A percentile compares a stretch with the other conserved stretches of the same genome.
These are phyloP conservation scores for Idaea aversata DNA, from an alignment of 2,888 invertebrate species.

Conservation along the genomic window DNA sequence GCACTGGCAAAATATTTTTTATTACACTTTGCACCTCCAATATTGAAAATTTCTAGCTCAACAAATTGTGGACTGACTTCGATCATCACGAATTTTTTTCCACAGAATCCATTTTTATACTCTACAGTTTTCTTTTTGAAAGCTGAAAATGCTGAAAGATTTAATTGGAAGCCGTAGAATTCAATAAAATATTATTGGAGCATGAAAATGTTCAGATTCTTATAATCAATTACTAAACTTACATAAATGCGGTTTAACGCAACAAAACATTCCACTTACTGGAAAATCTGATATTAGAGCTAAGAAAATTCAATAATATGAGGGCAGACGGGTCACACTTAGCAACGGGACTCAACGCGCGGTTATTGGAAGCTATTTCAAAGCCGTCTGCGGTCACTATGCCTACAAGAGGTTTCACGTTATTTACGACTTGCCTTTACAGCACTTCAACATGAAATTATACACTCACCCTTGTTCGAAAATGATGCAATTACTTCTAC, in stretches of 20 bases:
- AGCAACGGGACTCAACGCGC: conserved; percentile 35
- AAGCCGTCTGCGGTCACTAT: conserved; percentile 48
- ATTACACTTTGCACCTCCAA: not conserved
- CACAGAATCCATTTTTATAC: not conserved
- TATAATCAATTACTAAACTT: conserved; percentile 14
- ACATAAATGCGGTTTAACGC: conserved; percentile 28
- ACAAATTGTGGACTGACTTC: not conserved
- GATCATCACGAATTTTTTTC: not conserved
- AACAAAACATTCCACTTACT: conserved; percentile 52
- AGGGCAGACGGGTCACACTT: conserved; percentile 35
- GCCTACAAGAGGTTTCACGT: conserved; percentile 40
- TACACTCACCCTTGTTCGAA: conserved; percentile 19
- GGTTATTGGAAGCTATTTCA: conserved; percentile 57
- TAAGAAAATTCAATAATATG: conserved; percentile 57
- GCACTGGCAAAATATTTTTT: conserved; percentile 12
- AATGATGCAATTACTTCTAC: conserved; percentile 16
- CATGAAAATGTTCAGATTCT: not conserved
- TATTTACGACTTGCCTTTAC: conserved; percentile 38
- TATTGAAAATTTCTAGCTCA: not conserved
- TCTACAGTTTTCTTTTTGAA: conserved; percentile 7
- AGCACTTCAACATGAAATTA: conserved; percentile 27
- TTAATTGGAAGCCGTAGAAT: not conserved
- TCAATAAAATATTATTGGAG: not conserved
- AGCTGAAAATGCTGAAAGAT: not conserved
- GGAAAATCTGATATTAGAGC: conserved; percentile 46